Conservation (phyloP, 1,140 invertebrate genomes). For the Lepidurus couesii region DNA sequence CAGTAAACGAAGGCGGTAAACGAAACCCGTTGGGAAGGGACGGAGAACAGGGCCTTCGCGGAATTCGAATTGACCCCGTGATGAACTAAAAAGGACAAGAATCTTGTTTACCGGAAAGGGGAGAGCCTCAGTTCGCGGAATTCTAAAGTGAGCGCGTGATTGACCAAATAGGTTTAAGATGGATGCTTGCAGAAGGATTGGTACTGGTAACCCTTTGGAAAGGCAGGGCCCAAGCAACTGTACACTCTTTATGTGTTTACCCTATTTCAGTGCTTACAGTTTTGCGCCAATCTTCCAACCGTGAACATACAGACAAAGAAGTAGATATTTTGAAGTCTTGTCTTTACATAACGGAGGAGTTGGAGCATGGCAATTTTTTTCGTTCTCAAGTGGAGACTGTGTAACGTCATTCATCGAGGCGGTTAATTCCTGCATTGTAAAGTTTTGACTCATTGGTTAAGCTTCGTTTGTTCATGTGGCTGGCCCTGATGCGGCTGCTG, state of each 20-base stretch:
- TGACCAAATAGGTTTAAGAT: not conserved
- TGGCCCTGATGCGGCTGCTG: not conserved
- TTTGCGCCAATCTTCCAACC: not conserved
- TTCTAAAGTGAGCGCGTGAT: not conserved
- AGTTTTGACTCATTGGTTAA: not conserved
- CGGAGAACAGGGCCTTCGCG: not conserved
- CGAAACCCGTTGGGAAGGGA: not conserved
- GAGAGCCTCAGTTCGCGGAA: not conserved
- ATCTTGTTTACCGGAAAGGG: slow-evolving; percentile 12
- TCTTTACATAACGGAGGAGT: not conserved
- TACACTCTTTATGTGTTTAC: not conserved
- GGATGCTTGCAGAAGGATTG: not conserved
- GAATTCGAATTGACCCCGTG: not conserved
- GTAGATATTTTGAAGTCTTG: not conserved
- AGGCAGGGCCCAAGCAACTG: not conserved
- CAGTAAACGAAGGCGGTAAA: not conserved
- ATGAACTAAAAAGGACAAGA: not conserved
- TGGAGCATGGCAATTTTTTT: too few species aligned
- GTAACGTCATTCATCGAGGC: too few species aligned
- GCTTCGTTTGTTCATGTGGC: not conserved
- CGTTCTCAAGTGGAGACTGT: too few species aligned
- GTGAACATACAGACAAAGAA: not conserved
- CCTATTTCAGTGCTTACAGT: not conserved
- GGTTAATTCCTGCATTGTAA: too few species aligned
- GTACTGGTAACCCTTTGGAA: too few species aligned